Evolutionary conservation across 2,888 invertebrate species (phyloP).

Genomic region (Rhagonycha lutea): DNA sequence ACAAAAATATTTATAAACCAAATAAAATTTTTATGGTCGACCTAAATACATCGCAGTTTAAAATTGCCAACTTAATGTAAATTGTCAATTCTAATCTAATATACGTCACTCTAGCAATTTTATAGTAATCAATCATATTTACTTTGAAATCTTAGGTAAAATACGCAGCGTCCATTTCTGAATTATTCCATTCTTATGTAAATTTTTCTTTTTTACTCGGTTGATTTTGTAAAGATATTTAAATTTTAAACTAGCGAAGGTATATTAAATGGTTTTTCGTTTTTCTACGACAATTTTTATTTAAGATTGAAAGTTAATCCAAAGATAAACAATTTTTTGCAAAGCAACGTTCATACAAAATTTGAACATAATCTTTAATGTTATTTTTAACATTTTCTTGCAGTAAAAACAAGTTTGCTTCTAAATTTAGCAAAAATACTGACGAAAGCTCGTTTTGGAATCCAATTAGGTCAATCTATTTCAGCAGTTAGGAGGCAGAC

Average conservation of each 20-base stretch:
- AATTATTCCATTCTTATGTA: conserved; percentile 49
- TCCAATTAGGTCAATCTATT: conserved; percentile 31
- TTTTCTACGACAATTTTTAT: conserved; percentile 8
- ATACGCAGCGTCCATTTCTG: conserved; percentile 24
- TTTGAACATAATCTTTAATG: not conserved
- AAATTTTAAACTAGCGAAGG: conserved; percentile 36
- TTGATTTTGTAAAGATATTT: conserved; percentile 42
- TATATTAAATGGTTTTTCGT: conserved; percentile 33
- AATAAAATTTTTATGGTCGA: not conserved
- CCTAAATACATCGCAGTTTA: not conserved
- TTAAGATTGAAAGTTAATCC: conserved; percentile 19
- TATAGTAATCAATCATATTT: conserved; percentile 22
- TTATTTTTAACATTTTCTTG: not conserved
- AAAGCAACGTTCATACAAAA: not conserved
- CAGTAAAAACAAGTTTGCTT: conserved; percentile 14
- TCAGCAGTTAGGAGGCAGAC: conserved; percentile 22
- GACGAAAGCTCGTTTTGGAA: conserved; percentile 25
- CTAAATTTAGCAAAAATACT: conserved; percentile 24
- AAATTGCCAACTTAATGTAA: not conserved
- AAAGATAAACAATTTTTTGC: conserved; percentile 13
- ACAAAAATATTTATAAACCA: not conserved
- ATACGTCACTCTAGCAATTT: conserved; percentile 8
- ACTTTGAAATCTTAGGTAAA: conserved; percentile 10
- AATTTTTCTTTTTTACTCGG: conserved; percentile 44
- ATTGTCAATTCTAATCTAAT: not conserved